phyloP scores from a whole-genome alignment of 2,888 invertebrate species.

The Drosophila gaucha region DNA sequence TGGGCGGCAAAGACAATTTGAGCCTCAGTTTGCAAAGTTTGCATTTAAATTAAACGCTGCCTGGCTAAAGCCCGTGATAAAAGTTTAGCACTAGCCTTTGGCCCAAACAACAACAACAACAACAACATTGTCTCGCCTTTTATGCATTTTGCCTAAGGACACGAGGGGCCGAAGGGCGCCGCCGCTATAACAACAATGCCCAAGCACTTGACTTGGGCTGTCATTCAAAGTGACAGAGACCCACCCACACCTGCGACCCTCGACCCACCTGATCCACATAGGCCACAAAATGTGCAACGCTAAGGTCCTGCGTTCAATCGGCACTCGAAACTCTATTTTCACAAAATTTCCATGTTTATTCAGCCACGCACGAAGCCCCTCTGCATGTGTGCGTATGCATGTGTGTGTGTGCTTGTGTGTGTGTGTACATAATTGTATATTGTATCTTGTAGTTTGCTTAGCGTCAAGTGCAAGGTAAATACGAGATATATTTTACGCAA shows the following conservation, averaged over 20 bases:
- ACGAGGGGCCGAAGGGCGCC: constrained; percentile 2
- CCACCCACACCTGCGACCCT: neutral
- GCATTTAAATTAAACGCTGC: constrained; percentile 74
- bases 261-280: constrained; percentile 3
- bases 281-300: constrained; percentile 73
- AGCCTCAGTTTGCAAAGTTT: constrained; percentile 63
- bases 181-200: constrained; percentile 59
- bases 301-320: constrained; percentile 43
- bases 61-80: constrained; percentile 52
- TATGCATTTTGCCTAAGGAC: constrained; percentile 76
- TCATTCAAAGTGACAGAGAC: constrained; percentile 77
- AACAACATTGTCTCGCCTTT: constrained; percentile 64
- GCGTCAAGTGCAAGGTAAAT: constrained; percentile 79
- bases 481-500: constrained; percentile 79
- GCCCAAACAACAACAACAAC: neutral
- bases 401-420: neutral
- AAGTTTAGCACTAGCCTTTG: constrained; percentile 66
- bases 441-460: constrained; percentile 76
- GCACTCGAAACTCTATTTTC: constrained; percentile 66
- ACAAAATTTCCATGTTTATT: constrained; percentile 74
- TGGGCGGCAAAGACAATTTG: constrained; percentile 66
- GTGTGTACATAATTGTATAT: constrained; percentile 45
- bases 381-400: neutral
- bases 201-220: constrained; percentile 74
- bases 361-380: constrained; percentile 63